Percentiles rank a stretch among this genome's conserved stretches.
These are phyloP conservation scores for Dolichallabes microphthalmus DNA, from an alignment of 2,113 vertebrate genomes.

Conservation along the genomic window DNA sequence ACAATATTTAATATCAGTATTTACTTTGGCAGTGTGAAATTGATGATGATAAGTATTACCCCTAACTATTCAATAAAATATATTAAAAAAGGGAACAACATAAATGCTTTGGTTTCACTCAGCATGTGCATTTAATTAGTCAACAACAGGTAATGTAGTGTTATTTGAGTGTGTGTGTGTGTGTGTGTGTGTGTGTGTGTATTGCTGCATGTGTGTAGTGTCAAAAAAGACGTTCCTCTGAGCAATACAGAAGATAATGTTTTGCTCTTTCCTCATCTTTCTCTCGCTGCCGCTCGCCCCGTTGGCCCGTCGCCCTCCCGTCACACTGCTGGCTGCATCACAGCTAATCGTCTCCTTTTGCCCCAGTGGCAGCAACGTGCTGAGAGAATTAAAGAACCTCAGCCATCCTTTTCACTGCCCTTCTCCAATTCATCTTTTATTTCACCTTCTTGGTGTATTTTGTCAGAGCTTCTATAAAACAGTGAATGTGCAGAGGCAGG, in stretches of 20 bases:
- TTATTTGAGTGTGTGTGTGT: not conserved
- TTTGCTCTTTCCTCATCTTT: slow-evolving; percentile 13
- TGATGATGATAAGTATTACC: not conserved
- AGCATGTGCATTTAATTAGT: not conserved
- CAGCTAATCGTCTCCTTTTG: slow-evolving; percentile 46
- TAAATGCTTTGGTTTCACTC: not conserved
- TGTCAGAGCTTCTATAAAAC: not conserved
- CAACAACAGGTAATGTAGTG: slow-evolving; percentile 1
- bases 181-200: not conserved
- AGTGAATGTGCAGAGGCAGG: not conserved
- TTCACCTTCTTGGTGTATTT: slow-evolving; percentile 5
- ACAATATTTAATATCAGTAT: not conserved
- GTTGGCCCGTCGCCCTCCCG: slow-evolving; percentile 16
- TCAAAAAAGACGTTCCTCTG: slow-evolving; percentile 10
- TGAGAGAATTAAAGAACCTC: slow-evolving; percentile 42
- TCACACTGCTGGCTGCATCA: slow-evolving; percentile 45
- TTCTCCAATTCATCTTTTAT: slow-evolving; percentile 12
- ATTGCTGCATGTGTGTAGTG: not conserved
- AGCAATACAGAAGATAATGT: slow-evolving; percentile 32
- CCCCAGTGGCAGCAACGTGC: slow-evolving; percentile 40
- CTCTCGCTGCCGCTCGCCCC: not conserved
- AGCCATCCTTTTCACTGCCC: slow-evolving; percentile 5
- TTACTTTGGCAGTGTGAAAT: not conserved
- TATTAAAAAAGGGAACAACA: not conserved
- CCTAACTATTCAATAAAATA: not conserved